Evolutionary conservation across 2,888 invertebrate species (phyloP), one percentile per base, ranked within the genome.

Genomic region (Pristionchus fissidentatus): DNA sequence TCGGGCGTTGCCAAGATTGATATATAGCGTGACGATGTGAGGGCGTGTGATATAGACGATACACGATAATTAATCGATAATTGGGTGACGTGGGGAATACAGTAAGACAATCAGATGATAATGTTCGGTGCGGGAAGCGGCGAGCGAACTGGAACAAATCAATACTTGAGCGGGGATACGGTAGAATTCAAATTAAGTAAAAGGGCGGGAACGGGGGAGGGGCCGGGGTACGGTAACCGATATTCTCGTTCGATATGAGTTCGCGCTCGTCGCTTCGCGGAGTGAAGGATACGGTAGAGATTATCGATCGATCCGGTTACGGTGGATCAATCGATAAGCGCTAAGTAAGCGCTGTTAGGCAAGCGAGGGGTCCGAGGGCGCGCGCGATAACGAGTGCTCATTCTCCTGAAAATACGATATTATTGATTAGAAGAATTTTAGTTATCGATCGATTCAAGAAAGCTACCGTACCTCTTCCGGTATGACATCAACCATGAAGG

Each of bases 161-260:
- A 70, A 70, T 70, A 43, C 70, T 70, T 70, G 70, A 70, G 70
- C 70, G 52, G 41, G 70, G 22, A 41, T 70, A 70, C 70, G 41
- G 66, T 66, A 60, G 66, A 66, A n/a, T n/a, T n/a, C n/a, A n/a
- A n/a, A n/a, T n/a, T 22, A 66, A 13, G 1, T 32, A 57, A 66
- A n/a, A 43, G n/a, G 70, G 22, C 41, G 70, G 43, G 38, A 26
- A 49, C n/a, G n/a, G n/a, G 29, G 49, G 75, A 32, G 49, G 46
- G 5, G n/a, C n/a, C 49, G 32, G 32, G n/a, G 29, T 46, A 49
- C 49, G 49, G 75, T 75, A 49, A 41, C 60, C 70, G 70, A 70
- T 70, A 70, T 70, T 70, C 70, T 70, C 70, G 70, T 70, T 70
- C 70, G 70, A 70, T 70, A 70, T 70, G 70, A 70, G 70, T 70